These are phyloP conservation scores for Neogale vison DNA, from an alignment of 2,113 vertebrate genomes.

Conservation along the genomic window DNA sequence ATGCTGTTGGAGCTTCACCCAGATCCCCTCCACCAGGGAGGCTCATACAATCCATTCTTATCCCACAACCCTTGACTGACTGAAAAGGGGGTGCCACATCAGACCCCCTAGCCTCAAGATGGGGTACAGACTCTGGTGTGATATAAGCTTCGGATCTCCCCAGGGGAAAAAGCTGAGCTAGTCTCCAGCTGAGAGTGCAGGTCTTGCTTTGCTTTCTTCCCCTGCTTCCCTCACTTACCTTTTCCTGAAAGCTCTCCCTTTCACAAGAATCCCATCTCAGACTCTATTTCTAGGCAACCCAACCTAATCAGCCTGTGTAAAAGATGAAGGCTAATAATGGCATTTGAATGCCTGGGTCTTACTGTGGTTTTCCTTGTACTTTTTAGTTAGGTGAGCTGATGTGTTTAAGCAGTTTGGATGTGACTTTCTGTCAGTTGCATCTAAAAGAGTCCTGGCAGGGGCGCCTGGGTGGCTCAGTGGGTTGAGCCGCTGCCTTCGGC, in stretches of 20 bases:
- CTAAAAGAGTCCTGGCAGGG: background rate
- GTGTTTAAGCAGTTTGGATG: conserved; percentile 24
- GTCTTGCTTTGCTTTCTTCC: background rate
- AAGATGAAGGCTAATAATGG: background rate
- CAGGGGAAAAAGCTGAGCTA: background rate
- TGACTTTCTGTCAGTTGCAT: conserved; percentile 19
- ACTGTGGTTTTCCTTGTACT: background rate
- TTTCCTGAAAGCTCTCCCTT: background rate
- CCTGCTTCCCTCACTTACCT: background rate
- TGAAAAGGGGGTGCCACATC: background rate
- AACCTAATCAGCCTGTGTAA: background rate
- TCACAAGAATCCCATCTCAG: background rate
- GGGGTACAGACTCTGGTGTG: background rate
- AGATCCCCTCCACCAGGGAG: background rate
- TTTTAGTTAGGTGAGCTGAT: background rate
- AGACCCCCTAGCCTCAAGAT: background rate
- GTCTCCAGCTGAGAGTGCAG: background rate
- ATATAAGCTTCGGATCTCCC: background rate
- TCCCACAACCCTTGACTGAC: background rate
- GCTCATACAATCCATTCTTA: background rate
- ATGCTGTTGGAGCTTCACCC: background rate
- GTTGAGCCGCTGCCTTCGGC: too few species aligned
- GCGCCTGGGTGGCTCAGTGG: too few species aligned
- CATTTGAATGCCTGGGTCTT: background rate
- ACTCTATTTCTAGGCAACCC: background rate